phyloP scores from a whole-genome alignment of 2,113 vertebrate genomes.

The Rousettus leschenaultii region DNA sequence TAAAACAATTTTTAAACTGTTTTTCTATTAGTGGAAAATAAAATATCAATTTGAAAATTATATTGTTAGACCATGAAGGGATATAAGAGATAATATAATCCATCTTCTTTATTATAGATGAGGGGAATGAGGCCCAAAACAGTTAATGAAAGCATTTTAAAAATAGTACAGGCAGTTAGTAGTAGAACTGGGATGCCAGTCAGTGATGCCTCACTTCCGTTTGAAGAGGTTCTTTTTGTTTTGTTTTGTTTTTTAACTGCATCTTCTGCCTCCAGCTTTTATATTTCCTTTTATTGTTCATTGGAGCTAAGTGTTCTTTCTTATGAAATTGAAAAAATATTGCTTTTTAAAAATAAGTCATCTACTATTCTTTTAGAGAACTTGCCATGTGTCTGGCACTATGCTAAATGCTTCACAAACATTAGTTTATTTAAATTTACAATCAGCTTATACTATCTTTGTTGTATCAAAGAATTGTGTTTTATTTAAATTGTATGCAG shows the following conservation, averaged over 20 bases:
- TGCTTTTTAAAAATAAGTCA: neutral
- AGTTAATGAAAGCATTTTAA: neutral
- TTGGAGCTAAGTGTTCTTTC: neutral
- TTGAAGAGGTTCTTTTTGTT: neutral
- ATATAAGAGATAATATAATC: neutral
- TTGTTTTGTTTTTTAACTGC: neutral
- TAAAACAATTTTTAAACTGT: neutral
- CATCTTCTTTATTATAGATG: neutral
- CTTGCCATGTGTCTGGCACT: neutral
- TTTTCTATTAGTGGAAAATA: neutral
- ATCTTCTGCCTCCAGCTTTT: neutral
- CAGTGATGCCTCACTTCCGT: neutral
- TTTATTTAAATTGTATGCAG: constrained; percentile 12
- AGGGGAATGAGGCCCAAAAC: neutral
- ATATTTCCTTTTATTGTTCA: neutral
- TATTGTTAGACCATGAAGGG: neutral
- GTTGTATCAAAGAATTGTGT: neutral
- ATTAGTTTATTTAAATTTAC: neutral
- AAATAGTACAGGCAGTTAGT: neutral
- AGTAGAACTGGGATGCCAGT: neutral
- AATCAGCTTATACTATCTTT: neutral
- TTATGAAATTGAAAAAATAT: neutral
- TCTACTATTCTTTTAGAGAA: neutral
- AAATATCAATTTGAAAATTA: neutral
- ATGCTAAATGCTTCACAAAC: neutral